These are phyloP conservation scores for Scomber scombrus DNA, from an alignment of 2,113 vertebrate genomes.

Conservation along the genomic window DNA sequence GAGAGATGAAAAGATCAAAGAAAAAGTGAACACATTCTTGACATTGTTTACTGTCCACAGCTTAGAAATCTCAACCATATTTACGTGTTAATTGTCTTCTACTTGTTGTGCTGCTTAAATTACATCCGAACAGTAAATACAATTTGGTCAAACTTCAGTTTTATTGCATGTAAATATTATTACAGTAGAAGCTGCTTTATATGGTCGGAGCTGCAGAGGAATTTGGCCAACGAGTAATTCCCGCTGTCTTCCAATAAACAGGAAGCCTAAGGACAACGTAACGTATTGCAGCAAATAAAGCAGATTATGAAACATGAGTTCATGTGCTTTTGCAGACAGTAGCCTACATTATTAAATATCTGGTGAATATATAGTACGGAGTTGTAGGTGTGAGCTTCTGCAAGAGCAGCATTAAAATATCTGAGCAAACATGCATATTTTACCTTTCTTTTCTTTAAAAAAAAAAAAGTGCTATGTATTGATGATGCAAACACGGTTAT, in stretches of 20 bases:
- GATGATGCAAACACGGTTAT: not conserved
- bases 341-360: constrained; percentile 60
- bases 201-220: not conserved
- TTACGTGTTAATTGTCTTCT: not conserved
- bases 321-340: constrained; percentile 24
- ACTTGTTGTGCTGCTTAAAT: not conserved
- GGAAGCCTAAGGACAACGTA: constrained; percentile 31
- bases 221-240: not conserved
- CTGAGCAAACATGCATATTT: not conserved
- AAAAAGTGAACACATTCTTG: not conserved
- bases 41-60: no score
- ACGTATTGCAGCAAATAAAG: constrained; percentile 28
- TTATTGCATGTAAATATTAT: not conserved
- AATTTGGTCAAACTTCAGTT: not conserved
- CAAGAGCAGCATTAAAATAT: not conserved
- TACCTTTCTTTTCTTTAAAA: not conserved
- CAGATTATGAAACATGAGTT: constrained; percentile 51
- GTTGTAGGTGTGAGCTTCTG: not conserved
- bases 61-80: no score
- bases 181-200: not conserved
- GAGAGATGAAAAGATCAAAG: not conserved
- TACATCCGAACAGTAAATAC: not conserved
- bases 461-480: no score
- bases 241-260: constrained; percentile 10
- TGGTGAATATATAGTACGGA: constrained; percentile 34